phyloP scores from a whole-genome alignment of 2,888 invertebrate species.

The Rugalucina vietnamica region DNA sequence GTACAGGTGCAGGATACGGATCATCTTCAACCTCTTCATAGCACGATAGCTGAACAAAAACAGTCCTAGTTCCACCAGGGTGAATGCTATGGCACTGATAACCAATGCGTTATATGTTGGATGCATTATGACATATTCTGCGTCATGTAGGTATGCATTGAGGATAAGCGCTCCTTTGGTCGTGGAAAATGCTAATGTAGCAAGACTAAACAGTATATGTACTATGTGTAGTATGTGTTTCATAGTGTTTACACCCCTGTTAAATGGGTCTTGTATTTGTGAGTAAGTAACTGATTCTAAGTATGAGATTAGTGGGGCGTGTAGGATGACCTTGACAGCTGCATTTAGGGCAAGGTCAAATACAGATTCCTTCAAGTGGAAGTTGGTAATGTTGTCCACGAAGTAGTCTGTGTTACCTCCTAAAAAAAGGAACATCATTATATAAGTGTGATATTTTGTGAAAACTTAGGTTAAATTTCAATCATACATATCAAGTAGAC shows the following conservation, averaged over 20 bases:
- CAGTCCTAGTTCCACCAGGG: conserved; percentile 72
- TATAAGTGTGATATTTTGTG: too few relatives aligned
- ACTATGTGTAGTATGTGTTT: conserved; percentile 55
- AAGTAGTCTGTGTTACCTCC: conserved; percentile 80
- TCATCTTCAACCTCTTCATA: conserved; percentile 72
- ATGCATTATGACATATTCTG: conserved; percentile 73
- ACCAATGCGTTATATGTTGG: conserved; percentile 75
- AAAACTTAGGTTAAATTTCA: too few relatives aligned
- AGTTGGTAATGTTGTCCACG: conserved; percentile 78
- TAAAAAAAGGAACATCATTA: conserved; percentile 67
- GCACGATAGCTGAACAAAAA: conserved; percentile 66
- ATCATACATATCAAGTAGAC: too few relatives aligned
- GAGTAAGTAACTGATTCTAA: conserved; percentile 69
- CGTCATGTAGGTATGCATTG: conserved; percentile 66
- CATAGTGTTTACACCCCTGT: conserved; percentile 42
- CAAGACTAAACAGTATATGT: conserved; percentile 56
- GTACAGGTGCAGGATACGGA: conserved; percentile 72
- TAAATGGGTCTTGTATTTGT: conserved; percentile 69
- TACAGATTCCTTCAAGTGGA: conserved; percentile 75
- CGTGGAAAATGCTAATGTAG: conserved; percentile 63
- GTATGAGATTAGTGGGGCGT: conserved; percentile 65
- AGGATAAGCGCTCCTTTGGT: conserved; percentile 77
- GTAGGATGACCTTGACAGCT: conserved; percentile 70
- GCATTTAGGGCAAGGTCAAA: conserved; percentile 81
- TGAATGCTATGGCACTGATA: conserved; percentile 73